Base-by-base conservation (phyloP, 1,140 invertebrate species). In the Aradophagus sp. region DNA sequence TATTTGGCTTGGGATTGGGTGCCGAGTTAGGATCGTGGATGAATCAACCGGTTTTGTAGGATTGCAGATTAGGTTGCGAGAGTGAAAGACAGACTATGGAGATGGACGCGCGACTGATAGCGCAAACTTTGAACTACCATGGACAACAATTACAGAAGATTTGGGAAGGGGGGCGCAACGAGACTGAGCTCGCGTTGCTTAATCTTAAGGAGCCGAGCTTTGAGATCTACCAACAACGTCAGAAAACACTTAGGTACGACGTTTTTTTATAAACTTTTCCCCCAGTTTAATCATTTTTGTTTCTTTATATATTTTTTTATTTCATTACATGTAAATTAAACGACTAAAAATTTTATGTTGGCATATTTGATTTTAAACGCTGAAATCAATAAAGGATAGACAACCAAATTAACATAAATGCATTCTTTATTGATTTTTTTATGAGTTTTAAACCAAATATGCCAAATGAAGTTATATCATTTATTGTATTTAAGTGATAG, bases 81-180 rank as follows among this genome's bases (percentile, higher is more conserved):
- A 55, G 58, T 63, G 35, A 83, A 83, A 73, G 82, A 87, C 19
- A 81, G 86, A 62, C 2, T 11, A 56, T 50, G 62, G 62, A 56
- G 23, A 84, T 93, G 86, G 90, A 92, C 84, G 77, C 88, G 80
- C 88, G 90, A 41, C 86, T 93, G 56, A 88, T 95, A 76, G 86
- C 89, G 74, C 89, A 91, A 77, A 87, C 91, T 39, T 87, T 95
- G 62, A 92, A 93, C 84, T 95, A 92, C 79, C 93, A 95, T 86
- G 93, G 93, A 0, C 92, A 93, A 75, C 93, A 93, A 74, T 84
- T 95, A 68, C 91, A 93, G 82, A 94, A 94, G 85, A 89, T 93
- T 62, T 95, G 93, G 93, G 93, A 94, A 76, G 88, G 89, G 14
- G 92, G 94, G 76, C 87, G 91, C 74, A 92, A 93, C 56, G 90